Conservation (phyloP, 2,797 vertebrate genomes). For the Tapirus indicus region DNA sequence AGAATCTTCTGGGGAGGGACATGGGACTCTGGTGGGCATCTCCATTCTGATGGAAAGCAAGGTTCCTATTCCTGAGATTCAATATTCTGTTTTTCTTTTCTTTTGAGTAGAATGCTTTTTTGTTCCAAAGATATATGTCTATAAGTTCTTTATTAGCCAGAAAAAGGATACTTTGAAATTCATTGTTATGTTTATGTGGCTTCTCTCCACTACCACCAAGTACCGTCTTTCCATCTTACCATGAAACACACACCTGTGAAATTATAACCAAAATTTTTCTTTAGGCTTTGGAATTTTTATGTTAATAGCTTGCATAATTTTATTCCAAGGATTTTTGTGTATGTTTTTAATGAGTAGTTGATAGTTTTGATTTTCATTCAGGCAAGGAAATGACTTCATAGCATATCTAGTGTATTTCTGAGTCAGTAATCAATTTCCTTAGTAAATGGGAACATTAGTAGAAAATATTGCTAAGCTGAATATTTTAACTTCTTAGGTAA, state of each 20-base stretch:
- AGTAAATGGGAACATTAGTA: neutral
- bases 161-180: neutral
- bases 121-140: neutral
- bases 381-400: neutral
- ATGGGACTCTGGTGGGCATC: neutral
- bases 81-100: neutral
- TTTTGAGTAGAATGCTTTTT: conserved; percentile 24
- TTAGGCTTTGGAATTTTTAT: neutral
- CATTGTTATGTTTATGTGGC: neutral
- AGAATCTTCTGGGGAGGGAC: neutral
- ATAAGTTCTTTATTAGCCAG: neutral
- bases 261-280: neutral
- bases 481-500: conserved; percentile 9
- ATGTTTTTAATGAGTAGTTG: neutral
- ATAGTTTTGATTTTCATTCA: neutral
- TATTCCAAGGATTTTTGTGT: neutral
- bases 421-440: neutral
- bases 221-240: neutral
- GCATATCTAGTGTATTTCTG: neutral
- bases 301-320: neutral
- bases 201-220: neutral
- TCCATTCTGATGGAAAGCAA: neutral
- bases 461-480: neutral
- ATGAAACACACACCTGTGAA: neutral
- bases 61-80: neutral